Evolutionary conservation across 1,140 invertebrate genomes (phyloP).

Genomic region (Temnothorax longispinosus): DNA sequence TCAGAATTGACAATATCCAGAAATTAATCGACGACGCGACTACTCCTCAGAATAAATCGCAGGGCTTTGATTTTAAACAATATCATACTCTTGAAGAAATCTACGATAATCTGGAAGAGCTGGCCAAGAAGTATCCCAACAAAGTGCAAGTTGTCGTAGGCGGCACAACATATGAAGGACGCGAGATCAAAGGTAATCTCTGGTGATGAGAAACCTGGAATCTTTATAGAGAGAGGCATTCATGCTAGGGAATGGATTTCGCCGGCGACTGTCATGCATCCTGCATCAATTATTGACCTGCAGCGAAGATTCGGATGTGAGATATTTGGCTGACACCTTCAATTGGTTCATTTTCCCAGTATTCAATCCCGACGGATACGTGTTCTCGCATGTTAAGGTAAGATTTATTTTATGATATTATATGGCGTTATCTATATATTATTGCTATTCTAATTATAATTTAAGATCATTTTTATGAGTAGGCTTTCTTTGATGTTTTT

Average conservation of each 20-base stretch:
- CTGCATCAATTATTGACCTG: conserved; percentile 87
- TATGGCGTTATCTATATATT: neutral
- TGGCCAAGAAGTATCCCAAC: neutral
- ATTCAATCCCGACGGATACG: conserved; percentile 92
- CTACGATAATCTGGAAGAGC: neutral
- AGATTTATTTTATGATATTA: neutral
- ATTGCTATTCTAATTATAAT: neutral
- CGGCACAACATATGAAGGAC: neutral
- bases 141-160: neutral
- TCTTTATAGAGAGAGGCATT: conserved; percentile 83
- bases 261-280: conserved; percentile 89
- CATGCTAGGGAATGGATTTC: conserved; percentile 93
- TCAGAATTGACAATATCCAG: neutral
- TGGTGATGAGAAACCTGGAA: neutral
- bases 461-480: neutral
- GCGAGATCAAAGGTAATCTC: neutral
- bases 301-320: neutral
- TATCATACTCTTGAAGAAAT: neutral
- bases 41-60: neutral
- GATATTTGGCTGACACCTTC: neutral
- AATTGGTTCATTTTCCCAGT: conserved; percentile 87
- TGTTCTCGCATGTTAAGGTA: no score
- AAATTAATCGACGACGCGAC: neutral
- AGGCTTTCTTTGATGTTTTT: neutral
- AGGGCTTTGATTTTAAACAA: neutral